Evolutionary conservation across 2,113 vertebrate genomes (phyloP), one percentile per base, ranked within the genome.

Genomic region (Aplodontia rufa): DNA sequence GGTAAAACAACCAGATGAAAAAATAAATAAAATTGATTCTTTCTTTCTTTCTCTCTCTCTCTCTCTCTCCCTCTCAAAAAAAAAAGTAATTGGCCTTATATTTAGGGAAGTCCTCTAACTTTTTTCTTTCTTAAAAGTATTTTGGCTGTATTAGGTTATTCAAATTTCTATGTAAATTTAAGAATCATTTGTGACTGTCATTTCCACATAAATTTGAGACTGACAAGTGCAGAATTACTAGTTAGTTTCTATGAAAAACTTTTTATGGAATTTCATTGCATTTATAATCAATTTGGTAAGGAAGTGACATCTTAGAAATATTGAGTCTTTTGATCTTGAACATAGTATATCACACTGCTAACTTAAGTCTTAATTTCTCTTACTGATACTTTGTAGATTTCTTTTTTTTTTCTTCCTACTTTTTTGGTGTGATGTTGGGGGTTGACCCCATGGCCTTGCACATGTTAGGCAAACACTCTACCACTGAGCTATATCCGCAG

Each of bases 191-290:
- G 28, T 32, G 16, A 53, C 53, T 53, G 53, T 53, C 53, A 53
- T 93, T 75, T 72, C 6, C 7, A 42, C 22, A 45, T 72, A 60
- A 68, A 76, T 78, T 82, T 91, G 79, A 89, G 40, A 68, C 58
- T 69, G n/a, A 12, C 71, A 17, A 53, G 53, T 53, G 17, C 19
- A 53, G 53, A 53, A 53, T 53, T 53, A 53, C 53, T 53, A 17
- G 22, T 32, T 14, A 83, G 32, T 76, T 75, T 97, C 68, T 86
- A 92, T 17, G 91, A 85, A 94, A 91, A 93, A 49, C 32, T 20
- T 94, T 49, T 80, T 49, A 11, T 40, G 13, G 20, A 32, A 47
- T 45, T 91, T 95, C 10, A 62, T 83, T 84, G 22, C 6, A 75
- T 58, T 72, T 86, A 8, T 42, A 40, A 42, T 32, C 10, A 95